Conservation (phyloP, 2,888 invertebrate genomes). For the Timandra comae region DNA sequence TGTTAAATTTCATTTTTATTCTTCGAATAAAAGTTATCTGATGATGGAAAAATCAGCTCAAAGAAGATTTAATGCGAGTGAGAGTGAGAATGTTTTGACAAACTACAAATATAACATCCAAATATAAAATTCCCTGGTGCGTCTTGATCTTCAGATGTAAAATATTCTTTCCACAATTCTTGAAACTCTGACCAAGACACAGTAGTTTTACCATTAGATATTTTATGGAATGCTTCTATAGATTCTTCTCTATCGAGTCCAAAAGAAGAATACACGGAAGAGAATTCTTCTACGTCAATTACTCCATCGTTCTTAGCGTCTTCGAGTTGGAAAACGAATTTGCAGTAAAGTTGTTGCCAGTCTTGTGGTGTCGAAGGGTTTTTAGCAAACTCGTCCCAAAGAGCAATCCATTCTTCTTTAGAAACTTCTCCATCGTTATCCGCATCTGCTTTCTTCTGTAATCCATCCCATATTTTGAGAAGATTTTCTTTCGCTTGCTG, state of each 20-base stretch:
- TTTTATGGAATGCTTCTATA: slow-evolving; percentile 85
- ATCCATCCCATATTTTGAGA: slow-evolving; percentile 89
- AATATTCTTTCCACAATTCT: slow-evolving; percentile 89
- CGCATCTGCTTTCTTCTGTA: slow-evolving; percentile 87
- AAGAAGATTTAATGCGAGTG: slow-evolving; percentile 24
- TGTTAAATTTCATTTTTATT: too few species aligned
- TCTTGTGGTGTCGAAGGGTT: slow-evolving; percentile 84
- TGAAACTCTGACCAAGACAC: slow-evolving; percentile 87
- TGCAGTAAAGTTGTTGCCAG: slow-evolving; percentile 91
- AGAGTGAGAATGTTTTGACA: slow-evolving; percentile 25
- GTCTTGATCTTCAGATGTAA: slow-evolving; percentile 84
- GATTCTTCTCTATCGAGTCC: slow-evolving; percentile 85
- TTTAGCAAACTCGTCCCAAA: slow-evolving; percentile 90
- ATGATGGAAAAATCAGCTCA: too few species aligned
- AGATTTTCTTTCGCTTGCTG: slow-evolving; percentile 84
- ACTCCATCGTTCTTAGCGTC: slow-evolving; percentile 87
- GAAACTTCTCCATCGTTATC: slow-evolving; percentile 91
- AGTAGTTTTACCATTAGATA: slow-evolving; percentile 83
- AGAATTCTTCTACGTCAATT: slow-evolving; percentile 90
- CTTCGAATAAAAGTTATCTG: too few species aligned
- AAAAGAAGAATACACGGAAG: slow-evolving; percentile 86
- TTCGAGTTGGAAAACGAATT: slow-evolving; percentile 91
- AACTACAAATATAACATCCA: slow-evolving; percentile 35
- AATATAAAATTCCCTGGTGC: slow-evolving; percentile 92
- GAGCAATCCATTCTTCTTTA: slow-evolving; percentile 89